Evolutionary conservation across 2,797 vertebrate genomes (phyloP).

Genomic region (Melanotaenia maccullochi): DNA sequence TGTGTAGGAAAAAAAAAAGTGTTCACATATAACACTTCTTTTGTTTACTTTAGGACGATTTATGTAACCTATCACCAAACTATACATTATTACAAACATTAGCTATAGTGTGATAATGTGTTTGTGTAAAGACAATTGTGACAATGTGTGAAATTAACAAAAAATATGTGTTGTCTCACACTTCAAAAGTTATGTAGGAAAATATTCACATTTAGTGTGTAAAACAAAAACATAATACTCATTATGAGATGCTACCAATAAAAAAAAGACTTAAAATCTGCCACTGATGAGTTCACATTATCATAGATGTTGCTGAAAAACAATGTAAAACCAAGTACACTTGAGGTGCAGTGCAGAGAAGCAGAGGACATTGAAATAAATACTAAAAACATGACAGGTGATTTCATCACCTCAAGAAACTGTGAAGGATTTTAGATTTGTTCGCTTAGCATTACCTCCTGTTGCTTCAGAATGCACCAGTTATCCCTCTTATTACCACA

Average conservation of each 20-base stretch:
- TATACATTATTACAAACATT: neutral
- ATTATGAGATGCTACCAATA: conserved; percentile 8
- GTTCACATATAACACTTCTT: conserved; percentile 13
- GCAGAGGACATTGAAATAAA: conserved; percentile 52
- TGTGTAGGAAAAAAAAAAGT: conserved; percentile 6
- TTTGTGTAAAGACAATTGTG: conserved; percentile 7
- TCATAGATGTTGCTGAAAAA: conserved; percentile 16
- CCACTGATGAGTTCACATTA: conserved; percentile 9
- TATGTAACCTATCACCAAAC: conserved; percentile 12
- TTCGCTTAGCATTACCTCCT: conserved; percentile 42
- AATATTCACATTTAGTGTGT: conserved; percentile 6
- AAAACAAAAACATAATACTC: conserved; percentile 18
- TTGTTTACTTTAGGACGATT: conserved; percentile 15
- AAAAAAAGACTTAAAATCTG: conserved; percentile 34
- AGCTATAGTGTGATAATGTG: neutral
- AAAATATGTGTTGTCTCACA: conserved; percentile 14
- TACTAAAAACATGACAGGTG: conserved; percentile 60
- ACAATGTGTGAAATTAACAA: conserved; percentile 15
- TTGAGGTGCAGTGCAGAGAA: conserved; percentile 42
- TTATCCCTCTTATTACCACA: neutral
- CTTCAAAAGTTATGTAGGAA: conserved; percentile 8
- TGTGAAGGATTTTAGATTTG: conserved; percentile 44
- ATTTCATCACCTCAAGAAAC: conserved; percentile 61
- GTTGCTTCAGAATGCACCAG: conserved; percentile 55
- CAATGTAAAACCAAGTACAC: conserved; percentile 57